These are phyloP conservation scores for Xenopus borealis DNA, from an alignment of 2,113 vertebrate genomes.

Conservation along the genomic window DNA sequence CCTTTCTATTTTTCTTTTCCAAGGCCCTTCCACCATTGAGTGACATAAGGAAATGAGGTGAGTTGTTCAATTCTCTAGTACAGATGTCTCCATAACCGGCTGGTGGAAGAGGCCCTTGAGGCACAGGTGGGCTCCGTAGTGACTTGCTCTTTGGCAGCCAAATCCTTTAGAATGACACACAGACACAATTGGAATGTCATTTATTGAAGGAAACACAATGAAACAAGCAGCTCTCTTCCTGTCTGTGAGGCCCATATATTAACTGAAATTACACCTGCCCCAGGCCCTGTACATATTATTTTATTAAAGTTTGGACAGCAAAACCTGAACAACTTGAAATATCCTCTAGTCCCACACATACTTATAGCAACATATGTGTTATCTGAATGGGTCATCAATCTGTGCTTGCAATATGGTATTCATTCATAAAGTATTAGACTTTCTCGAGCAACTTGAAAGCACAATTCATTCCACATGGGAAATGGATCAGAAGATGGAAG, in stretches of 20 bases:
- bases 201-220: slow-evolving; percentile 60
- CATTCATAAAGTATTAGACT: not conserved
- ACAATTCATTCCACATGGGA: not conserved
- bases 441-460: not conserved
- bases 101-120: slow-evolving; percentile 54
- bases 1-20: too few relatives aligned
- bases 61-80: slow-evolving; percentile 59
- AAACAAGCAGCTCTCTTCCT: slow-evolving; percentile 58
- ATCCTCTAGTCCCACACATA: slow-evolving; percentile 41
- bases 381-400: slow-evolving; percentile 3
- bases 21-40: slow-evolving; percentile 21
- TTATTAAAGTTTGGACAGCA: slow-evolving; percentile 54
- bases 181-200: slow-evolving; percentile 60
- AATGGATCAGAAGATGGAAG: not conserved
- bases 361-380: slow-evolving; percentile 12
- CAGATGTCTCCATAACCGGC: slow-evolving; percentile 59
- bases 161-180: slow-evolving; percentile 54
- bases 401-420: not conserved
- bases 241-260: slow-evolving; percentile 57
- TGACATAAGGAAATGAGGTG: slow-evolving; percentile 57
- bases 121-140: slow-evolving; percentile 58
- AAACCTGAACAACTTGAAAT: slow-evolving; percentile 55
- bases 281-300: slow-evolving; percentile 54
- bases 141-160: slow-evolving; percentile 56
- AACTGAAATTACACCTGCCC: slow-evolving; percentile 60